A percentile compares a stretch with the other conserved stretches of the same genome.
These are phyloP conservation scores for Pemphredon lugubris DNA, from an alignment of 2,888 invertebrate genomes.

Conservation along the genomic window DNA sequence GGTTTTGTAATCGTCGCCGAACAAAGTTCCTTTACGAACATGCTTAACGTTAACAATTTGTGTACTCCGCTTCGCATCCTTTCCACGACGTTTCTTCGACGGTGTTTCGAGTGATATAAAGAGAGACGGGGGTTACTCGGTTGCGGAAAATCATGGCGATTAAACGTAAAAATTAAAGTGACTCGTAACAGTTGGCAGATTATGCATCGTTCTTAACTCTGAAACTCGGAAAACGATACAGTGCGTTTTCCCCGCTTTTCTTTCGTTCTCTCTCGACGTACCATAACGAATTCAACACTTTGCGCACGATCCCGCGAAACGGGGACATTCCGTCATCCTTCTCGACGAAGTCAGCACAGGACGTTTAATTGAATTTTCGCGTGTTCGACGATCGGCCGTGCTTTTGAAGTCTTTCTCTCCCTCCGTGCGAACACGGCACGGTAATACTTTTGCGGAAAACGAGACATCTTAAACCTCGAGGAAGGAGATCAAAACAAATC, in stretches of 20 bases:
- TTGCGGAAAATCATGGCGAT: too few species aligned
- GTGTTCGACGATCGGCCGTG: slow-evolving; percentile 50
- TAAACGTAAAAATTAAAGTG: too few species aligned
- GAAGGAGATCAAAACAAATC: slow-evolving; percentile 77
- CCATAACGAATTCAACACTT: slow-evolving; percentile 6
- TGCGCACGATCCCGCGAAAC: background rate
- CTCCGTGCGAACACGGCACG: slow-evolving; percentile 37
- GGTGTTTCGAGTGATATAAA: too few species aligned
- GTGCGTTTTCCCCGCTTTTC: too few species aligned
- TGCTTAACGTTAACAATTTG: too few species aligned
- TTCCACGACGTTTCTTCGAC: too few species aligned
- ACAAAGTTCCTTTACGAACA: background rate
- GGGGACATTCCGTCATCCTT: slow-evolving; percentile 11
- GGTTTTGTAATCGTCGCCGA: slow-evolving; percentile 19
- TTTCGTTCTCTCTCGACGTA: background rate
- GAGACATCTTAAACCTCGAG: slow-evolving; percentile 67
- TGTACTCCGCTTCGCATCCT: too few species aligned
- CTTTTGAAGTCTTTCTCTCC: slow-evolving; percentile 38
- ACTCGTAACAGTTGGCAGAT: too few species aligned
- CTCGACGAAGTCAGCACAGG: slow-evolving; percentile 1
- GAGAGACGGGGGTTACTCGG: too few species aligned
- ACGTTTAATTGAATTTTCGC: slow-evolving; percentile 67
- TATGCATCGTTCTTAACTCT: too few species aligned
- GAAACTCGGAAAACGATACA: too few species aligned
- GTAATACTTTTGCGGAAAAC: slow-evolving; percentile 40